phyloP scores from a whole-genome alignment of 1,140 invertebrate species.

The Spodoptera litura region DNA sequence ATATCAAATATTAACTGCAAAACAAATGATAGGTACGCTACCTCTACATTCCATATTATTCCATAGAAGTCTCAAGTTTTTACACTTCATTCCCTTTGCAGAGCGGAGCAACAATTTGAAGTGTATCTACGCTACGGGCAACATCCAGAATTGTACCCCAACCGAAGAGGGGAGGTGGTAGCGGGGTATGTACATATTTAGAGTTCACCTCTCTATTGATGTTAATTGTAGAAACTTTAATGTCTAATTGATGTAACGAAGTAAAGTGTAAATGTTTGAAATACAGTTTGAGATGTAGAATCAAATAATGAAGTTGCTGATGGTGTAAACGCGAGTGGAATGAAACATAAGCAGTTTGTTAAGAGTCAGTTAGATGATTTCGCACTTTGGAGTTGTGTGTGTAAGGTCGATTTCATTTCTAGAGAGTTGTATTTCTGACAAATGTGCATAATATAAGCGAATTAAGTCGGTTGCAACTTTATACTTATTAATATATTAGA shows the following conservation, averaged over 20 bases:
- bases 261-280: neutral
- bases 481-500: no score
- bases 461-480: no score
- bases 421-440: no score
- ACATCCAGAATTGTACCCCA: conserved; percentile 96
- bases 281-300: neutral
- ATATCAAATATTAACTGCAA: neutral
- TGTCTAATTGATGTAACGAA: neutral
- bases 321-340: no score
- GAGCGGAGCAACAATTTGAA: conserved; percentile 95
- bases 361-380: no score
- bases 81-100: conserved; percentile 68
- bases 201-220: neutral
- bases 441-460: no score
- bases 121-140: conserved; percentile 95
- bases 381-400: no score
- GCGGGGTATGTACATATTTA: conserved; percentile 87
- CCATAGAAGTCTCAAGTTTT: neutral
- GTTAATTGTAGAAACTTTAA: neutral
- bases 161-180: conserved; percentile 93
- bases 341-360: no score
- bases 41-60: no score
- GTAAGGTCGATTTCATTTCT: no score
- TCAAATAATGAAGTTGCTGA: neutral
- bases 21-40: no score